Evolutionary conservation across 2,797 vertebrate species (phyloP).

Genomic region (Moxostoma hubbsi): DNA sequence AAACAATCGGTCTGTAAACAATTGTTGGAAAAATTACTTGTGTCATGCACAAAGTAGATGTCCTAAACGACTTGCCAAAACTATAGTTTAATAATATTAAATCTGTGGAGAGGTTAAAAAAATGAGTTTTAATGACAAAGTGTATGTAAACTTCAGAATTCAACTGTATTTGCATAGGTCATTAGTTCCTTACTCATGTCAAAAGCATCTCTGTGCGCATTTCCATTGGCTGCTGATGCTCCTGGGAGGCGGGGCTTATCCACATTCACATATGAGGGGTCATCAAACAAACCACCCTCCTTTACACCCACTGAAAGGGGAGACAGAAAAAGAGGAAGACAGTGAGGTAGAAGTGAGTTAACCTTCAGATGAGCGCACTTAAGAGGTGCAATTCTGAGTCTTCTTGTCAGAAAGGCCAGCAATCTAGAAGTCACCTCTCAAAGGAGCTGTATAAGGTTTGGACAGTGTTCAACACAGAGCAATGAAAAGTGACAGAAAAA

Average conservation of each 20-base stretch:
- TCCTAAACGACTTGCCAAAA: no score
- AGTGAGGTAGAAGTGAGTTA: constrained; percentile 20
- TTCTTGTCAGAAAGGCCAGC: constrained; percentile 4
- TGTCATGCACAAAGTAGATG: no score
- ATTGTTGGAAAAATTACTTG: no score
- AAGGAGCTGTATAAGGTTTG: constrained; percentile 36
- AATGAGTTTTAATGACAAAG: no score
- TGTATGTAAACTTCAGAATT: no score
- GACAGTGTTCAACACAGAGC: constrained; percentile 31
- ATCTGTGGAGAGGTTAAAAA: no score
- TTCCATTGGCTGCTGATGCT: constrained; percentile 80
- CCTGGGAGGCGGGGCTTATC: constrained; percentile 84
- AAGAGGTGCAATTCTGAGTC: constrained; percentile 23
- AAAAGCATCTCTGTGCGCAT: constrained; percentile 89
- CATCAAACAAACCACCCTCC: constrained; percentile 87
- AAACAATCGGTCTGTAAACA: no score
- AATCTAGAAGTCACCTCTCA: constrained; percentile 24
- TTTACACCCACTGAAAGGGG: constrained; percentile 74
- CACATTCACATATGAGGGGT: constrained; percentile 95
- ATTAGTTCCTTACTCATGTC: constrained; percentile 91
- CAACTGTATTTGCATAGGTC: no score
- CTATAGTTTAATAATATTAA: no score
- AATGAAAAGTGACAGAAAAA: constrained; percentile 36
- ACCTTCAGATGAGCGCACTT: constrained; percentile 28
- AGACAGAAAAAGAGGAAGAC: constrained; percentile 28